phyloP scores from a whole-genome alignment of 1,140 invertebrate genomes.

The Trichomalopsis sarcophagae region DNA sequence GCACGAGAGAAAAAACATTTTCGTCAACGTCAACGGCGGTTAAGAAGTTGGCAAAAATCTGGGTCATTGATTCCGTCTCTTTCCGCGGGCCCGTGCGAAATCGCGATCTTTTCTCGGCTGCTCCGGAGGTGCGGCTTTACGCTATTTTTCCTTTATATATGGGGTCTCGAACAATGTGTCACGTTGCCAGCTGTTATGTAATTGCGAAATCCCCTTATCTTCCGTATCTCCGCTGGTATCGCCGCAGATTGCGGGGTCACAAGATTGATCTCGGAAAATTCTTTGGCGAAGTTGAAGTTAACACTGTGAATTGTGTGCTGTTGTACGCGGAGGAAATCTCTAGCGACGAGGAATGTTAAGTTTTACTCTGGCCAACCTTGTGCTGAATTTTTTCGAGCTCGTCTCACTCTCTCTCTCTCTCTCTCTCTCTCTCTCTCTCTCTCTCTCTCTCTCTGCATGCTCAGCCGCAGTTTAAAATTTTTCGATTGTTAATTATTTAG shows the following conservation, averaged over 20 bases:
- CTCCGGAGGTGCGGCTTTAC: background rate
- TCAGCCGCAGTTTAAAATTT: no score
- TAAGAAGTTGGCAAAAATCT: slow-evolving; percentile 21
- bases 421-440: no score
- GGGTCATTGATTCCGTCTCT: slow-evolving; percentile 41
- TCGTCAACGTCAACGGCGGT: background rate
- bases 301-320: no score
- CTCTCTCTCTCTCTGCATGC: no score
- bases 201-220: background rate
- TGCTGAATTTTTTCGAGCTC: background rate
- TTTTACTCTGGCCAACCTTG: background rate
- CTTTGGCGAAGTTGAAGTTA: background rate
- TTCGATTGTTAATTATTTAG: no score
- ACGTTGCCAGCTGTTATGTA: background rate
- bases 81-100: slow-evolving; percentile 14
- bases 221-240: background rate
- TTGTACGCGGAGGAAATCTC: no score
- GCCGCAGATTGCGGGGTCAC: background rate
- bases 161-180: background rate
- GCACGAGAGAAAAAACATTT: background rate
- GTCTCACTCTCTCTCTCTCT: no score
- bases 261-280: background rate
- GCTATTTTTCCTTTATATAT: background rate
- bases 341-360: background rate
- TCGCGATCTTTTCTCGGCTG: background rate